A percentile compares a stretch with the other conserved stretches of the same genome.
Conservation (phyloP, 1,140 invertebrate genomes). For the Drosophila chauvacae region DNA sequence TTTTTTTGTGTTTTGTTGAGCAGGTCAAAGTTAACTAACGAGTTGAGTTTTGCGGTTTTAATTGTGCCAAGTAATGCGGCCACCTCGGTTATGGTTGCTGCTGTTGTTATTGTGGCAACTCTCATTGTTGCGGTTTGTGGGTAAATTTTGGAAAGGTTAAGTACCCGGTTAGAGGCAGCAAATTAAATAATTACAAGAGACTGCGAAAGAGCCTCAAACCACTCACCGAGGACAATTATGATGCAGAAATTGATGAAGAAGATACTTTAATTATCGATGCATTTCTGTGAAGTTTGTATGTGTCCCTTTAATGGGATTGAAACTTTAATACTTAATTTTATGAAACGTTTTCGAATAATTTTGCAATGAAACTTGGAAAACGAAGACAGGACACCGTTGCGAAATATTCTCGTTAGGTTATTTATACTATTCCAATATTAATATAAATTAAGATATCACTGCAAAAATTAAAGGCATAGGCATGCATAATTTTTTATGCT, state of each 20-base stretch:
- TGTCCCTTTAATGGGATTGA: too few relatives aligned
- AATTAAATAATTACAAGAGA: conserved; percentile 70
- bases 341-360: background rate
- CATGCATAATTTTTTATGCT: background rate
- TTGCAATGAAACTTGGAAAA: background rate
- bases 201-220: conserved; percentile 22
- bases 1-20: conserved; percentile 21
- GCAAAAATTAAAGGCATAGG: background rate
- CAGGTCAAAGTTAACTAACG: conserved; percentile 49
- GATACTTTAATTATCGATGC: conserved; percentile 1
- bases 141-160: conserved; percentile 66
- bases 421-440: too few relatives aligned
- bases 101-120: conserved; percentile 54
- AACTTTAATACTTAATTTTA: background rate
- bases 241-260: conserved; percentile 15
- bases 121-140: conserved; percentile 73
- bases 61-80: conserved; percentile 79
- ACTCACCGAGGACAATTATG: background rate
- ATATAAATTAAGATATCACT: too few relatives aligned
- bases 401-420: too few relatives aligned
- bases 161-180: conserved; percentile 65
- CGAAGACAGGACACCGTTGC: too few relatives aligned
- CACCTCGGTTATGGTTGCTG: conserved; percentile 45
- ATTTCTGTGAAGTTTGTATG: background rate
- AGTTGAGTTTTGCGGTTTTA: conserved; percentile 69